Evolutionary conservation across 2,113 vertebrate genomes (phyloP).

Genomic region (Indri indri): DNA sequence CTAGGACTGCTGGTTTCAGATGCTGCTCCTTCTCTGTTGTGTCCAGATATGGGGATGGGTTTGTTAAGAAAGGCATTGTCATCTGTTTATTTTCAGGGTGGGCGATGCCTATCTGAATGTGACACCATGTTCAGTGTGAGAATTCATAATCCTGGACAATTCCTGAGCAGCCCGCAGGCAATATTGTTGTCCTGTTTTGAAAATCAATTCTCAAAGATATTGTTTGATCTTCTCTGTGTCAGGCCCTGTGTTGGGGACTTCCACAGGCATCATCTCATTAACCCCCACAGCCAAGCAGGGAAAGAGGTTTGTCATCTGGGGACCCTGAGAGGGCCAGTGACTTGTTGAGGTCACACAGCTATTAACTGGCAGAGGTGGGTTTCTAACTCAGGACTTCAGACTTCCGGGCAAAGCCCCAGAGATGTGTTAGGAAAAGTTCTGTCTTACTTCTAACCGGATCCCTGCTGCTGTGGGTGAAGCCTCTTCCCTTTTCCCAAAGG

Average conservation of each 20-base stretch:
- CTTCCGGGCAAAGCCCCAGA: background rate
- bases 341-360: background rate
- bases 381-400: background rate
- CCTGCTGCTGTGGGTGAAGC: background rate
- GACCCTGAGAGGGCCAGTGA: background rate
- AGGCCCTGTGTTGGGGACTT: background rate
- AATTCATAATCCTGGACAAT: background rate
- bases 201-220: background rate
- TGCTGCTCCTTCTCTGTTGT: background rate
- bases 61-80: background rate
- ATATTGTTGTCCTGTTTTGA: background rate
- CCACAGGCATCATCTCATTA: rapidly evolving
- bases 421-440: no score
- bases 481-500: background rate
- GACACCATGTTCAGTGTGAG: background rate
- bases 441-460: background rate
- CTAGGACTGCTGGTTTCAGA: background rate
- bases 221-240: background rate
- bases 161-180: background rate
- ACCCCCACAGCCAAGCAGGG: background rate
- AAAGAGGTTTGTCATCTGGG: background rate
- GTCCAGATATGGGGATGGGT: rapidly evolving
- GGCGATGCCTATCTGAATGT: rapidly evolving
- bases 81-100: background rate
- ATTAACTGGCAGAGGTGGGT: background rate